These are phyloP conservation scores for Steatornis caripensis DNA, from an alignment of 2,113 vertebrate species.

Conservation along the genomic window DNA sequence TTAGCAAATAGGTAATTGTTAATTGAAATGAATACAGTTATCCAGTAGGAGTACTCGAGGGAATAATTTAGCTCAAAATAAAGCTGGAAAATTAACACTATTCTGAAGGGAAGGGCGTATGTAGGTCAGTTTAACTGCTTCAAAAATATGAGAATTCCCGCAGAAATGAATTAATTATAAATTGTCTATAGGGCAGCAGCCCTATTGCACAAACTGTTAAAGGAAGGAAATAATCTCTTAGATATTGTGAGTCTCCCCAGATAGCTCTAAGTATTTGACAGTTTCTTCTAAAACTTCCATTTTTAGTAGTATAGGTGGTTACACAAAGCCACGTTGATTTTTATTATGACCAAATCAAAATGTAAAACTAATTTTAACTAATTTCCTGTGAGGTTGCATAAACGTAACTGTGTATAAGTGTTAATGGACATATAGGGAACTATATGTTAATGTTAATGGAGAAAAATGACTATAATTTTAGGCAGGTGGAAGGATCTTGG, in stretches of 20 bases:
- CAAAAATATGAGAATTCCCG: neutral
- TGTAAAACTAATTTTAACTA: neutral
- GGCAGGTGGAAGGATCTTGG: neutral
- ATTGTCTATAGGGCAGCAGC: neutral
- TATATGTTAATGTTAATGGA: neutral
- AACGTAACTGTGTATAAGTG: neutral
- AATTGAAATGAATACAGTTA: slow-evolving; percentile 24
- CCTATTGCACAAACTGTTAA: neutral
- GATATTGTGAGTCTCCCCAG: neutral
- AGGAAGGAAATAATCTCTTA: slow-evolving; percentile 23
- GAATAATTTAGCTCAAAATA: slow-evolving; percentile 27
- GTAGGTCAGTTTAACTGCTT: slow-evolving; percentile 39
- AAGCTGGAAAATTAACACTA: slow-evolving; percentile 16
- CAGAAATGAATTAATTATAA: neutral
- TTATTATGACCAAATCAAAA: neutral
- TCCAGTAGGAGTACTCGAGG: neutral
- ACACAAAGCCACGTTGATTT: neutral
- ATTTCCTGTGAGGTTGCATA: neutral
- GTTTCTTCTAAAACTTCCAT: neutral
- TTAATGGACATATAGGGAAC: neutral
- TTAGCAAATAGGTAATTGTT: slow-evolving; percentile 35
- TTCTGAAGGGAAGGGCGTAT: slow-evolving; percentile 25
- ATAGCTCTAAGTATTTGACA: neutral
- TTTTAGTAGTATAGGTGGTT: neutral
- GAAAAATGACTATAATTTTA: neutral